Base-by-base conservation (phyloP, 1,140 invertebrate species). In the Stratiolaelaps scimitus region DNA sequence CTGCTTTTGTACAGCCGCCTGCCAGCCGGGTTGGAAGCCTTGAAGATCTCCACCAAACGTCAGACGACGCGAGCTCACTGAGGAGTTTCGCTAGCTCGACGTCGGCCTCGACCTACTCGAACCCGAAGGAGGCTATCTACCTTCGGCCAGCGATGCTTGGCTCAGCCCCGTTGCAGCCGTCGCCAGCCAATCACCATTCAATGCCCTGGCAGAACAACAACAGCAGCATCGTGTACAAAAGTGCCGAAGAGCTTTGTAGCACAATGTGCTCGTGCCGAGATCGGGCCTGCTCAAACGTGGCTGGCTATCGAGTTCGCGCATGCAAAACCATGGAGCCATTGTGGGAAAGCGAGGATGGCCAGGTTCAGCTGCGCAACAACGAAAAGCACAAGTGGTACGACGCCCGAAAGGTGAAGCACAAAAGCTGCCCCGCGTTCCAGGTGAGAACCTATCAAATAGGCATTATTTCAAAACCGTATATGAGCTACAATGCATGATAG, bases 241-340 rank as follows among this genome's bases (percentile, higher is more conserved):
- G 53, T 60, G 53, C 53, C 53, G 53, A 60, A 34, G 53, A 60
- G 34, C 53, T 60, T 4, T 40, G 34, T 10, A 60, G 53, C 53
- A 60, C 26, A 29, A 17, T 60, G 53, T 60, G 53, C 34, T 60
- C 53, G 53, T 60, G 53, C 26, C n/a, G 53, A 60, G 53, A 60
- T 26, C 53, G 53, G 26, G 17, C 17, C 23, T 26, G 26, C 13
- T 23, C 26, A 5, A 26, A 13, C 34, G 23, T 60, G 17, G 26
- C 53, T 26, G 53, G 53, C 26, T 60, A 60, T 34, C 53, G 53
- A 2, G 53, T 60, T 2, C 13, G 65, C 7, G 67, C 67, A 45
- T 70, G 68, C 66, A 65, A 68, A 5, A 67, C 66, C 10, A 70
- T 70, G 69, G 69, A 70, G 67, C 69, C 69, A 13, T 28, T 70